Conservation (phyloP, 2,888 invertebrate genomes). For the Thera britannica region DNA sequence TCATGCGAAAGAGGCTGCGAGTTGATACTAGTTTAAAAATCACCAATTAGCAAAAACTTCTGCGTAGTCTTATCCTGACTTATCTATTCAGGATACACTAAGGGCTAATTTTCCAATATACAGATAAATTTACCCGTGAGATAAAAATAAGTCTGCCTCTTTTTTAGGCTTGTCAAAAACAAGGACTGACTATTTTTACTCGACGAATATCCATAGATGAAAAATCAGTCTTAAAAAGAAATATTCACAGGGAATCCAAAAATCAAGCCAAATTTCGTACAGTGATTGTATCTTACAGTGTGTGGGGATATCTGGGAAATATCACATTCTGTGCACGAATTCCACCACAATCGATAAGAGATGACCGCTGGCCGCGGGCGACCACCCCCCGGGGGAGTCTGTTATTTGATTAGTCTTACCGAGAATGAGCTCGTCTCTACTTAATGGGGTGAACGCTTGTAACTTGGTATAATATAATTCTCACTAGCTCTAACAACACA, state of each 20-base stretch:
- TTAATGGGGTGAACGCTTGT: conserved; percentile 84
- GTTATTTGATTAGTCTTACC: conserved; percentile 86
- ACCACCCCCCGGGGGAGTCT: conserved; percentile 71
- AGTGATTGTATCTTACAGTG: conserved; percentile 63
- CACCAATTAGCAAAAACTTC: too few relatives aligned
- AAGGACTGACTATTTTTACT: too few relatives aligned
- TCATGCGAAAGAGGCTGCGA: too few relatives aligned
- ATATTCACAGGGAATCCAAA: conserved; percentile 39
- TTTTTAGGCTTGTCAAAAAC: too few relatives aligned
- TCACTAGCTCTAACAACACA: conserved; percentile 59
- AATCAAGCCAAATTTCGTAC: conserved; percentile 51
- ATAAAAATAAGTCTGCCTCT: too few relatives aligned
- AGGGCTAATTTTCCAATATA: too few relatives aligned
- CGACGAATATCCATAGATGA: too few relatives aligned
- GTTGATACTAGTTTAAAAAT: too few relatives aligned
- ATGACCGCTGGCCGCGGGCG: conserved; percentile 81
- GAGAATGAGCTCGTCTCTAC: conserved; percentile 84
- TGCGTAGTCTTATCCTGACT: too few relatives aligned
- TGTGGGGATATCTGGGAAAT: conserved; percentile 78
- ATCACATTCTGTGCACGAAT: conserved; percentile 84
- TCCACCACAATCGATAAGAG: conserved; percentile 85
- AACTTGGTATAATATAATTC: conserved; percentile 82
- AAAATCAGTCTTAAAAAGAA: neutral
- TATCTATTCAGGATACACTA: too few relatives aligned
- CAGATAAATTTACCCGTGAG: too few relatives aligned